phyloP scores from a whole-genome alignment of 2,797 vertebrate genomes.

The Peromyscus melanophrys region DNA sequence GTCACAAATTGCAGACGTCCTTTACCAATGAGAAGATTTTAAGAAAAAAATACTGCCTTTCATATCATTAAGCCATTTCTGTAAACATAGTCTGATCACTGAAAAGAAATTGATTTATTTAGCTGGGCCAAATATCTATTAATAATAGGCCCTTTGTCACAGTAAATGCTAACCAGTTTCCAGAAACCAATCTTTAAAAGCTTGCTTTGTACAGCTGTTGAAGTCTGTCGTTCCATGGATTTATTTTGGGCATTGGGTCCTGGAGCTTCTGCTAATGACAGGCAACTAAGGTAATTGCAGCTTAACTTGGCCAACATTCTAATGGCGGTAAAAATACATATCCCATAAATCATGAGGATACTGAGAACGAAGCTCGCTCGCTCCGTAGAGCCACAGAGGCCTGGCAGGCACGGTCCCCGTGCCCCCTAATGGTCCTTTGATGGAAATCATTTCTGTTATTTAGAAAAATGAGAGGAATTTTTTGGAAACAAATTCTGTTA shows the following conservation, averaged over 20 bases:
- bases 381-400: background rate
- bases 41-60: slow-evolving; percentile 34
- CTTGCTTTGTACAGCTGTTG: slow-evolving; percentile 74
- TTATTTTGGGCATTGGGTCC: slow-evolving; percentile 74
- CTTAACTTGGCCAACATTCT: slow-evolving; percentile 70
- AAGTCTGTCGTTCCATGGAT: slow-evolving; percentile 68
- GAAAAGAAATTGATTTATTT: slow-evolving; percentile 51
- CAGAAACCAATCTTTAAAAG: slow-evolving; percentile 72
- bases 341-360: slow-evolving; percentile 52
- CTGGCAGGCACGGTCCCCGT: background rate
- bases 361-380: background rate
- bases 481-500: background rate
- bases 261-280: slow-evolving; percentile 68
- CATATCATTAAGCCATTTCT: slow-evolving; percentile 14
- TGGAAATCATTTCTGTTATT: slow-evolving; percentile 54
- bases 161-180: slow-evolving; percentile 68
- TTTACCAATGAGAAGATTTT: slow-evolving; percentile 47
- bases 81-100: slow-evolving; percentile 13
- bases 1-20: background rate
- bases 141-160: slow-evolving; percentile 30
- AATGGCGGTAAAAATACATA: slow-evolving; percentile 60
- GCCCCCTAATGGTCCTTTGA: background rate
- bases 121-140: slow-evolving; percentile 20
- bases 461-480: slow-evolving; percentile 48
- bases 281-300: slow-evolving; percentile 78